Conservation (phyloP, 2,888 invertebrate genomes). For the Tanytarsus gracilentus region DNA sequence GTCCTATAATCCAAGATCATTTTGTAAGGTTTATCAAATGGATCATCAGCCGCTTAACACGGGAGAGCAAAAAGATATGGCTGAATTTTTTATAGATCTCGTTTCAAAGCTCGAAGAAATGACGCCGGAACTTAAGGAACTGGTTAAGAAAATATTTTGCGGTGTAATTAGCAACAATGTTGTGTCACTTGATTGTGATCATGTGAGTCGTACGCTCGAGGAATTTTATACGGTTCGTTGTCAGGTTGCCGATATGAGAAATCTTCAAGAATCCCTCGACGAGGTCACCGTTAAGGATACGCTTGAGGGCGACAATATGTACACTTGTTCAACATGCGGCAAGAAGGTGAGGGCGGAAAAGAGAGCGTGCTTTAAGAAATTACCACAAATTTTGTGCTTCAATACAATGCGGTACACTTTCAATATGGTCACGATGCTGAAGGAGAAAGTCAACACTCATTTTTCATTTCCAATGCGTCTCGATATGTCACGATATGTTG, state of each 20-base stretch:
- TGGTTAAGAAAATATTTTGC: constrained; percentile 86
- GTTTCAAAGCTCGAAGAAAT: constrained; percentile 94
- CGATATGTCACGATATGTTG: constrained; percentile 92
- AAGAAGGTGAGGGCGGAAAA: constrained; percentile 94
- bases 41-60: constrained; percentile 93
- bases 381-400: constrained; percentile 88
- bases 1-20: constrained; percentile 89
- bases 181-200: constrained; percentile 88
- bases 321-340: constrained; percentile 91
- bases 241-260: constrained; percentile 94
- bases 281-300: constrained; percentile 97
- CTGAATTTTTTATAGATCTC: constrained; percentile 93
- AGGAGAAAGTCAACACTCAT: constrained; percentile 94
- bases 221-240: constrained; percentile 95
- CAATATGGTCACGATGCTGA: constrained; percentile 95
- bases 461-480: constrained; percentile 89
- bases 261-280: constrained; percentile 86
- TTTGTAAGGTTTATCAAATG: constrained; percentile 95
- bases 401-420: constrained; percentile 97
- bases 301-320: constrained; percentile 94
- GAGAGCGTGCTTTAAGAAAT: constrained; percentile 84
- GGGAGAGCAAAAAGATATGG: constrained; percentile 96
- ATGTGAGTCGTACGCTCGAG: constrained; percentile 87
- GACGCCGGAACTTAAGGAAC: constrained; percentile 78
- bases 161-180: constrained; percentile 93